Evolutionary conservation across 2,113 vertebrate genomes (phyloP).

Genomic region (Psittacula cyanocephala): DNA sequence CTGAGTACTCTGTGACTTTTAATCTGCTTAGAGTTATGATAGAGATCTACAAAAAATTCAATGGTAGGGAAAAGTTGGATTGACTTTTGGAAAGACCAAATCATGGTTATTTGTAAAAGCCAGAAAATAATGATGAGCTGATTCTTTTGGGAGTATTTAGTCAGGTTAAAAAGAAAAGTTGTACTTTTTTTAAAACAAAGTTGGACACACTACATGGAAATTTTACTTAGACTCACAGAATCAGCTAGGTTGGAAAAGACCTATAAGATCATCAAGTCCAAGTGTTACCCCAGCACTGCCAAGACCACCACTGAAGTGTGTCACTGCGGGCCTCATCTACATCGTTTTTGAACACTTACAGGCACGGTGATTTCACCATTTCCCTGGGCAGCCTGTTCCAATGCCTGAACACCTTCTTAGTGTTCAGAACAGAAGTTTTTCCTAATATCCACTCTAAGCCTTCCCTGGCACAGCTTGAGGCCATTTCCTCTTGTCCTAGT

Average conservation of each 20-base stretch:
- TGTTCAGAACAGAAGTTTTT: background rate
- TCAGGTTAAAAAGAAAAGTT: background rate
- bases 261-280: background rate
- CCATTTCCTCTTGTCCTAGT: background rate
- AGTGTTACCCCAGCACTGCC: background rate
- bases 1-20: background rate
- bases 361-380: background rate
- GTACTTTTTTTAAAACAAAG: background rate
- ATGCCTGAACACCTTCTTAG: background rate
- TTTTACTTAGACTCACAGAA: background rate
- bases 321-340: background rate
- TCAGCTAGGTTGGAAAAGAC: background rate
- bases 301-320: background rate
- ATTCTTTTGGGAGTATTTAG: background rate
- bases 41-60: background rate
- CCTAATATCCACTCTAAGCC: background rate
- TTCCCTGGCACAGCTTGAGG: background rate
- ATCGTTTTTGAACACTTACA: background rate
- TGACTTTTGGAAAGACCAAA: background rate
- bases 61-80: background rate
- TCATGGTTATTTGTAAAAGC: background rate
- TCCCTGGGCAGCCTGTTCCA: background rate
- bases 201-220: background rate
- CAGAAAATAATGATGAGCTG: background rate
- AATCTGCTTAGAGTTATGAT: background rate